Evolutionary conservation across 2,888 invertebrate species (phyloP).

Genomic region (Cenopis cana): DNA sequence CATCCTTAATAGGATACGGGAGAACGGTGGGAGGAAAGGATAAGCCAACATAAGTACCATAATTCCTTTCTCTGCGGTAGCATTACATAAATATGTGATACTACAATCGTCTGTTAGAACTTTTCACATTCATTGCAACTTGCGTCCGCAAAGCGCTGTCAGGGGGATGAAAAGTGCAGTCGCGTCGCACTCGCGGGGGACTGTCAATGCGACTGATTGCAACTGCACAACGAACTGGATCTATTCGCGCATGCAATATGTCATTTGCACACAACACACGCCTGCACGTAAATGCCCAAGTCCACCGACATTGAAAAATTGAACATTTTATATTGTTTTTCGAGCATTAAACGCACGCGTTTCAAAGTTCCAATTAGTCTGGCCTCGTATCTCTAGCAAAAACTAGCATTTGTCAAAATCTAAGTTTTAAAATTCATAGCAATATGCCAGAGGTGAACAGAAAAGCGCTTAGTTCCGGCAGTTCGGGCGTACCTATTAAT

Average conservation of each 20-base stretch:
- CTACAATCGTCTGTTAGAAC: slow-evolving; percentile 42
- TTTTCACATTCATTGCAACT: slow-evolving; percentile 49
- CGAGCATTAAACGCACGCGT: slow-evolving; percentile 3
- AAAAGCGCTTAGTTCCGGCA: slow-evolving; percentile 49
- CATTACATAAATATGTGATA: slow-evolving; percentile 35
- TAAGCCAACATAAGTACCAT: neutral
- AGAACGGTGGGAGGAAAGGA: no score
- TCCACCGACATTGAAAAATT: slow-evolving; percentile 32
- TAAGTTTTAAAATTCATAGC: neutral
- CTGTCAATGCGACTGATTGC: slow-evolving; percentile 70
- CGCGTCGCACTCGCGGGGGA: slow-evolving; percentile 52
- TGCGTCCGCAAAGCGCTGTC: slow-evolving; percentile 62
- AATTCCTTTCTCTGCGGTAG: neutral
- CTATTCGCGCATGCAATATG: slow-evolving; percentile 60
- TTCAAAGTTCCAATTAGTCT: slow-evolving; percentile 2
- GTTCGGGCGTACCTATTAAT: slow-evolving; percentile 56
- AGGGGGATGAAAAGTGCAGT: slow-evolving; percentile 68
- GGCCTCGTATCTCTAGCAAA: neutral
- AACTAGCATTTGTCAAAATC: neutral
- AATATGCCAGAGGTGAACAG: neutral
- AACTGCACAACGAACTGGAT: slow-evolving; percentile 55
- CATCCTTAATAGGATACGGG: no score
- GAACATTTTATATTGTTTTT: slow-evolving; percentile 8
- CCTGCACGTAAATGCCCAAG: slow-evolving; percentile 20
- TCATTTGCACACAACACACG: slow-evolving; percentile 60